Evolutionary conservation across 2,888 invertebrate genomes (phyloP), one percentile per base, ranked within the genome.

Genomic region (Aleiodes alternator): DNA sequence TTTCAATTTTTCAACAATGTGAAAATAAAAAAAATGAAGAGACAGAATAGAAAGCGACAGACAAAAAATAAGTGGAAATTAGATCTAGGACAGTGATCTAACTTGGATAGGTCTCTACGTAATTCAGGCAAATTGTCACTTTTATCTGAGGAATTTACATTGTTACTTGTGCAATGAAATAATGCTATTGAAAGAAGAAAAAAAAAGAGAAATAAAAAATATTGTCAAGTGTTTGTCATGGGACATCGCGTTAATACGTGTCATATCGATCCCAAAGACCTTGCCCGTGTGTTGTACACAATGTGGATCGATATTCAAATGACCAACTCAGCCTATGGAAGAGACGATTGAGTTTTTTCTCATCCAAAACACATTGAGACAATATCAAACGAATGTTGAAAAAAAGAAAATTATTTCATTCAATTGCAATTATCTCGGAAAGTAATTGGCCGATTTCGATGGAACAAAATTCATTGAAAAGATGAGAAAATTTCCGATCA

Each of bases 191-290:
- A 9, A 23, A 7, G 56, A n/a, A 11, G 43, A 48, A 38, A 69
- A 61, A 23, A 16, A 23, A 11, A 11, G 12, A 56, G 11, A 23
- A 23, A 70, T 3, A 31, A 66, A 23, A 69, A 69, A 59, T 48
- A 70, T 55, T 50, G 59, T 31, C 16, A 53, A 38, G 53, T 66
- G 59, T 68, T 51, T 31, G 29, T 68, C 50, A 68, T 68, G 68
- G 50, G 68, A 31, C 68, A 68, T 68, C 29, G 51, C 31, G 53
- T 51, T 51, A 51, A 55, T 66, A 76, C 57, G 53, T 68, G 31
- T 12, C 14, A 53, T 81, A 85, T 84, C 81, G 85, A 85, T 85
- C 81, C 77, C 70, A 11, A 76, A 77, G 82, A 82, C 82, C 82
- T 83, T 83, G 82, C 73, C 76, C 76, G 59, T 75, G 71, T 69